Conservation (phyloP, 2,888 invertebrate genomes). For the Hypolimnas misippus region DNA sequence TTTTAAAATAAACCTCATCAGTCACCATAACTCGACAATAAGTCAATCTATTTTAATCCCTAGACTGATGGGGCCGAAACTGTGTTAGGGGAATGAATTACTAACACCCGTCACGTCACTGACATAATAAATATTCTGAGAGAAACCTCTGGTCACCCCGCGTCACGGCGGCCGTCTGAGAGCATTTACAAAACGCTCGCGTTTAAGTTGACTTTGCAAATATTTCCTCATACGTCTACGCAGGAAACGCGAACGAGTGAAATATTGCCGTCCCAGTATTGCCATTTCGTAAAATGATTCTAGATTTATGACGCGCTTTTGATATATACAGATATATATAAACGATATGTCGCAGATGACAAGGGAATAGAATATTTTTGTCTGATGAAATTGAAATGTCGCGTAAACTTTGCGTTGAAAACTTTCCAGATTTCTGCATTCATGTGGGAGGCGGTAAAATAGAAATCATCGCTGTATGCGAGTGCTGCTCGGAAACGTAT, state of each 20-base stretch:
- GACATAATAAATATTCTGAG: constrained; percentile 43
- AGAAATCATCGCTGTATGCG: background rate
- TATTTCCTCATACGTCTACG: constrained; percentile 61
- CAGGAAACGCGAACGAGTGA: constrained; percentile 60
- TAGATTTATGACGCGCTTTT: constrained; percentile 69
- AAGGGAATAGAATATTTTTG: constrained; percentile 47
- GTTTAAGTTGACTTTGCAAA: constrained; percentile 60
- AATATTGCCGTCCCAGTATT: constrained; percentile 65
- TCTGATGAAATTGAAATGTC: constrained; percentile 45
- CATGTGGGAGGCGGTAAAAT: background rate
- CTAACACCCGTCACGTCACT: constrained; percentile 40
- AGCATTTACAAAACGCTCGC: constrained; percentile 46
- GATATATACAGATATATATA: constrained; percentile 57
- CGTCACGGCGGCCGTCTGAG: constrained; percentile 44
- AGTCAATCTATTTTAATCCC: constrained; percentile 39
- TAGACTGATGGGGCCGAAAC: constrained; percentile 37
- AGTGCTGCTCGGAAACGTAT: background rate
- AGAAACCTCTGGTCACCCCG: constrained; percentile 45
- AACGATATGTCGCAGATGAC: constrained; percentile 66
- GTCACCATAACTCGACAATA: constrained; percentile 30
- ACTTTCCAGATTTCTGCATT: constrained; percentile 8
- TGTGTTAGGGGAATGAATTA: constrained; percentile 39
- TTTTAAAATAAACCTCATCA: constrained; percentile 17
- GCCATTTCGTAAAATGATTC: constrained; percentile 69
- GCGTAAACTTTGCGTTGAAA: constrained; percentile 2